Evolutionary conservation across 2,113 vertebrate genomes (phyloP).

Genomic region (Pipra filicauda): DNA sequence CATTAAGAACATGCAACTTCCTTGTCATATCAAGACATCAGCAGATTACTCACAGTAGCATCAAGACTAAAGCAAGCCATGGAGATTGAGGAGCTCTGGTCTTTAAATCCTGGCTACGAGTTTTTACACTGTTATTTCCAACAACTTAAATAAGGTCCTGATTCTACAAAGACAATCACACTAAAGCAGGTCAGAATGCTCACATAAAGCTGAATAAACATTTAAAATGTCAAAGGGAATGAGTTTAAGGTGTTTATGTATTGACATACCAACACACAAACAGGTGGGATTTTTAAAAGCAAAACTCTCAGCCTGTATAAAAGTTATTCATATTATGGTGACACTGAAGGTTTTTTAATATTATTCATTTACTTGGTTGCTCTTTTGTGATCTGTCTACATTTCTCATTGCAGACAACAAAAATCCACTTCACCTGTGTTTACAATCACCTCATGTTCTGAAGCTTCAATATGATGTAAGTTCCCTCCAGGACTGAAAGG

Average conservation of each 20-base stretch:
- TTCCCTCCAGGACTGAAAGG: background rate
- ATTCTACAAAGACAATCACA: background rate
- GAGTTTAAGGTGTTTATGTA: background rate
- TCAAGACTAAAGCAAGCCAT: background rate
- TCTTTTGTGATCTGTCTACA: background rate
- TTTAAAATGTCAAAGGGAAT: background rate
- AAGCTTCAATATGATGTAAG: background rate
- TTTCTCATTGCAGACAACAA: background rate
- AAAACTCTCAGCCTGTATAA: background rate
- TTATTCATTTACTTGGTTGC: background rate
- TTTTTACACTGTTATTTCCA: background rate
- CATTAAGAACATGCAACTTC: background rate
- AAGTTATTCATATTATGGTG: background rate
- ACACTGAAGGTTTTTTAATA: background rate
- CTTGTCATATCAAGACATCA: background rate
- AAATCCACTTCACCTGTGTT: background rate
- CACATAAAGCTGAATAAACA: background rate
- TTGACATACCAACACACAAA: background rate
- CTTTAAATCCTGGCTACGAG: background rate
- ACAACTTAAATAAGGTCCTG: background rate
- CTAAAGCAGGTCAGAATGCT: background rate
- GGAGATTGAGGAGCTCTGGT: background rate
- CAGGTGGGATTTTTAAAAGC: background rate
- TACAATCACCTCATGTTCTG: background rate
- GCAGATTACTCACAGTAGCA: background rate